These are phyloP conservation scores for Ranitomeya variabilis DNA, from an alignment of 2,113 vertebrate species.

Conservation along the genomic window DNA sequence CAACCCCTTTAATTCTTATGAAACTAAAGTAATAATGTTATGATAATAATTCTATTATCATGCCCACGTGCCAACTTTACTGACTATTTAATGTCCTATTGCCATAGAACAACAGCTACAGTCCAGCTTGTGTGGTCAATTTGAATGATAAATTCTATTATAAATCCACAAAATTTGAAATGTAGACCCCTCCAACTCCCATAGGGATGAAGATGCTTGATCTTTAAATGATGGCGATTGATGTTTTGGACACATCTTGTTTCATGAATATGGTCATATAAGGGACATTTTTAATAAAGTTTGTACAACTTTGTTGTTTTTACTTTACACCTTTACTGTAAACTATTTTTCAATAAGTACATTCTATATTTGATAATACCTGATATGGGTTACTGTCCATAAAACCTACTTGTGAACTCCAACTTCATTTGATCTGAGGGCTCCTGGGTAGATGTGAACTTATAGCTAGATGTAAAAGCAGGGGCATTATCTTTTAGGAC, in stretches of 20 bases:
- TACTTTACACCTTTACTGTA: background rate
- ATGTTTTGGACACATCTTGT: background rate
- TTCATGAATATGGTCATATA: background rate
- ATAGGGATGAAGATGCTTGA: background rate
- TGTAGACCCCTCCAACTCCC: background rate
- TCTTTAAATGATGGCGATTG: background rate
- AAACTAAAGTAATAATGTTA: no score
- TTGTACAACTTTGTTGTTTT: background rate
- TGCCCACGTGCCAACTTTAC: background rate
- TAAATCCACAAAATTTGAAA: no score
- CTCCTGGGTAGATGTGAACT: constrained; percentile 42
- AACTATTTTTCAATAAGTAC: background rate
- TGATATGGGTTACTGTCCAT: constrained; percentile 25
- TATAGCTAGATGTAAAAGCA: constrained; percentile 5
- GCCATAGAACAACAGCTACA: background rate
- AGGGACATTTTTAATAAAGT: background rate
- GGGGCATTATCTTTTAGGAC: background rate
- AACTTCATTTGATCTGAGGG: constrained; percentile 43
- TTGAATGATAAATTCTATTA: no score
- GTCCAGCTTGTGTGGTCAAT: background rate
- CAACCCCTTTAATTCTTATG: no score
- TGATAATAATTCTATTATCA: background rate
- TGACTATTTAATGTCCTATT: background rate
- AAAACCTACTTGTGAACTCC: constrained; percentile 42
- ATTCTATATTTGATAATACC: background rate